phyloP scores from a whole-genome alignment of 2,113 vertebrate genomes.

The Dicerorhinus sumatrensis region DNA sequence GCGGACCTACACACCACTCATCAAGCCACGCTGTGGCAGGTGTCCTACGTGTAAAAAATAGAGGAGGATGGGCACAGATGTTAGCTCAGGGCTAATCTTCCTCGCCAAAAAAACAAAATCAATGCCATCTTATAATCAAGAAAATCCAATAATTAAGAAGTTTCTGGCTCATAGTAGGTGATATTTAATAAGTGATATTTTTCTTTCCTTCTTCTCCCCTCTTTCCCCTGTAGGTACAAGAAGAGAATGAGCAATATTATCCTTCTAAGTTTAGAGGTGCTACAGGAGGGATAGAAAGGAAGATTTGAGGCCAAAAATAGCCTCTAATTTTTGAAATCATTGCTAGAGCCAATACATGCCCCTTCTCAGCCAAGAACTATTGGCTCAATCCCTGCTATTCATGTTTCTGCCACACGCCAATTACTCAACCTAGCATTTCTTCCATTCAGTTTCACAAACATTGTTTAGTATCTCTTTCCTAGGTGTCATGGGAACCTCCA shows the following conservation, averaged over 20 bases:
- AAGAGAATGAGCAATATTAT: background rate
- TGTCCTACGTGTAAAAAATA: no score
- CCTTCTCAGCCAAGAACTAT: background rate
- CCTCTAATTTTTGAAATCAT: background rate
- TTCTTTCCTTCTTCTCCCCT: background rate
- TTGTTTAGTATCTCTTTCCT: background rate
- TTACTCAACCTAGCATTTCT: background rate
- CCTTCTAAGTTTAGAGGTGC: background rate
- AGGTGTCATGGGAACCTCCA: background rate
- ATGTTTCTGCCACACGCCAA: background rate
- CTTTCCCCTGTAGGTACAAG: background rate
- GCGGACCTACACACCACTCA: no score
- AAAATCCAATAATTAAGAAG: background rate
- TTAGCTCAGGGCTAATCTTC: no score
- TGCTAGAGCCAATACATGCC: background rate
- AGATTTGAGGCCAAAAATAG: background rate
- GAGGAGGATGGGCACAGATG: no score
- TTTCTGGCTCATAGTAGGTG: background rate
- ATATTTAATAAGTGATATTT: background rate
- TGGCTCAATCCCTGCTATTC: background rate
- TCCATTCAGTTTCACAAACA: background rate
- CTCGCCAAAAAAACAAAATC: background rate
- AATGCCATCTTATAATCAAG: background rate
- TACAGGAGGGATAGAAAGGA: background rate
- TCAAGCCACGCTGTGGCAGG: no score